Evolutionary conservation across 2,888 invertebrate species (phyloP).

Genomic region (Neoitamus cyanurus): DNA sequence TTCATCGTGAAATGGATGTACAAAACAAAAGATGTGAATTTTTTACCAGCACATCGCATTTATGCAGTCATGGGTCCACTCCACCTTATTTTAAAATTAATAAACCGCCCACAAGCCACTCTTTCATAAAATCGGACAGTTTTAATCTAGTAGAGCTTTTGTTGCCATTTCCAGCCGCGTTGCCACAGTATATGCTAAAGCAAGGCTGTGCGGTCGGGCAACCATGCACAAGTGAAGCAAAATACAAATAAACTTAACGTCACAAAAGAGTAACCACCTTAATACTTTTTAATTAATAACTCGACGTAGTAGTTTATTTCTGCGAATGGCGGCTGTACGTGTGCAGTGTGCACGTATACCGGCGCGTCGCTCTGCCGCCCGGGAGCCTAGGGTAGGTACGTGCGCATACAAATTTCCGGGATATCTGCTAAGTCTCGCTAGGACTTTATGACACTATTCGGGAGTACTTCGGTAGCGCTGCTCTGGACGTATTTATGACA

Average conservation of each 20-base stretch:
- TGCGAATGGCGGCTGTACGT: not conserved
- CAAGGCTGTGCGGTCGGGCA: not conserved
- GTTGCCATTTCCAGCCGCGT: constrained; percentile 13
- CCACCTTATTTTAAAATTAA: constrained; percentile 31
- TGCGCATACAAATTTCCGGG: not conserved
- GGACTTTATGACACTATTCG: not conserved
- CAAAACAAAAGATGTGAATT: constrained; percentile 21
- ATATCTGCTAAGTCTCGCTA: not conserved
- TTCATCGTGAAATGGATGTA: not conserved
- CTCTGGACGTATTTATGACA: constrained; percentile 24
- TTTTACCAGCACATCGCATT: not conserved
- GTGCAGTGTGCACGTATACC: not conserved
- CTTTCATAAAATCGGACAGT: constrained; percentile 41
- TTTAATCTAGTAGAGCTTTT: constrained; percentile 34
- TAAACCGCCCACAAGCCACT: constrained; percentile 2
- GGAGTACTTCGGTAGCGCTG: not conserved
- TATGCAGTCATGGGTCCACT: not conserved
- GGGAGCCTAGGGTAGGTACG: not conserved
- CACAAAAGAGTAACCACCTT: constrained; percentile 15
- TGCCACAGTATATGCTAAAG: not conserved
- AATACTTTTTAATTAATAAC: constrained; percentile 36
- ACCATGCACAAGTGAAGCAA: not conserved
- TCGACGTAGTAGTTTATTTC: not conserved
- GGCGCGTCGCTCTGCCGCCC: not conserved
- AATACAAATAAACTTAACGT: constrained; percentile 1